Base-by-base conservation (phyloP, 1,140 invertebrate genomes). In the Euura saliciscinereae region DNA sequence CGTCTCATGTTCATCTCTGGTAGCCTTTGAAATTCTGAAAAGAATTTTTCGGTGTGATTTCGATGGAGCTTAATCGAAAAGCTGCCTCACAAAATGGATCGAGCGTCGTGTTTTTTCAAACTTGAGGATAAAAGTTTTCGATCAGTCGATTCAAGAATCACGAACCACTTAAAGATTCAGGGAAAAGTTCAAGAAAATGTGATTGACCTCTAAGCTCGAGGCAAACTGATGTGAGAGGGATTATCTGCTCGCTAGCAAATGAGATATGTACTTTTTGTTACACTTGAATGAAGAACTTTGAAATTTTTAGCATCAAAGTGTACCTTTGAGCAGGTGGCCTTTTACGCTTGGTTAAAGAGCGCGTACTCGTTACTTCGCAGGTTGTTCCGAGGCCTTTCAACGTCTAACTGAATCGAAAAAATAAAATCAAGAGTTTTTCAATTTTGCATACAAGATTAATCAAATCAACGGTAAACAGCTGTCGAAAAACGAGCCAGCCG, bases 381-480 rank as follows among this genome's bases (percentile, higher is more conserved):
- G 51, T 8, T 59, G 4, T 11, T 59, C 51, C 13, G 10, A 8
- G 51, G 13, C 51, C 51, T 59, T 59, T n/a, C 51, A 28, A 28
- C 28, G 3, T 59, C 13, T 4, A n/a, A 8, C 3, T 59, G 13
- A n/a, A 59, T 4, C 5, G 6, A 59, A 8, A 11, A 59, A 59
- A 59, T 4, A 3, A n/a, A n/a, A 59, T 59, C 51, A 8, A 59
- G 51, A 59, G 51, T 59, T 59, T 59, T 59, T 4, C 51, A 59
- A 59, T 59, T 59, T 28, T 59, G 3, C 51, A 59, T n/a, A n/a
- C 51, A 59, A 59, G 51, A 59, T 59, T 59, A 59, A 59, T 59
- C 51, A 59, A 59, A 59, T 59, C 13, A 59, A 59, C 4, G 13
- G 10, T 59, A 59, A 11, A 59, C 13, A 59, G 51, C 13, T 11